Percentiles rank a stretch among this genome's conserved stretches.
Conservation (phyloP, 2,888 invertebrate species). For the Pomacea canaliculata region DNA sequence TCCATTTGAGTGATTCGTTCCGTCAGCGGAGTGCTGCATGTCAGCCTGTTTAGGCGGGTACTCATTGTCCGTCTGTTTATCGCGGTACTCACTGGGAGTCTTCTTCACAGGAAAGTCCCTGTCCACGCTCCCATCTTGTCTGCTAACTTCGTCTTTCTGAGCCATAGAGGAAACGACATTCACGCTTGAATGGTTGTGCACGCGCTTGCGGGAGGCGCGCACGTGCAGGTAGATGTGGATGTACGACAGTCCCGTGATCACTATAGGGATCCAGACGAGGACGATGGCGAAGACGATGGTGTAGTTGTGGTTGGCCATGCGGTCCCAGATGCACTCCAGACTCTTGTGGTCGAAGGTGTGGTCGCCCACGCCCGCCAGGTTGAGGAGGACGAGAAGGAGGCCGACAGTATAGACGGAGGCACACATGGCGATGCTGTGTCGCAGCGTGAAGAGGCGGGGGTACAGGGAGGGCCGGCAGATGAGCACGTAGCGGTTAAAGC, state of each 20-base stretch:
- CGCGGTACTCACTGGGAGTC: not conserved
- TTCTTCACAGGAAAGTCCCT: not conserved
- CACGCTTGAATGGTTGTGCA: slow-evolving; percentile 16
- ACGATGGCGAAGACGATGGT: slow-evolving; percentile 42
- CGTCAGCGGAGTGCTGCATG: not conserved
- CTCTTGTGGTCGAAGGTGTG: slow-evolving; percentile 46
- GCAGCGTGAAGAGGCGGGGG: slow-evolving; percentile 34
- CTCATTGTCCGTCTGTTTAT: not conserved
- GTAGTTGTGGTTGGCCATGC: slow-evolving; percentile 41
- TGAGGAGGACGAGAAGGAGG: slow-evolving; percentile 41
- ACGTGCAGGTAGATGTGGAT: slow-evolving; percentile 36
- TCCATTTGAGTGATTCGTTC: too few species aligned
- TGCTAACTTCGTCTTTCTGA: not conserved
- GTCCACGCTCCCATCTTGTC: not conserved
- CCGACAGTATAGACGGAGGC: slow-evolving; percentile 36
- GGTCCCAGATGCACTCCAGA: slow-evolving; percentile 49
- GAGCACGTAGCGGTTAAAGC: slow-evolving; percentile 43
- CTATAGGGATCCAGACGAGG: slow-evolving; percentile 36
- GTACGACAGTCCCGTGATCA: slow-evolving; percentile 37
- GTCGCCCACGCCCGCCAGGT: slow-evolving; percentile 43
- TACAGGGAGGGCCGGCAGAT: slow-evolving; percentile 39
- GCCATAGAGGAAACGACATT: not conserved
- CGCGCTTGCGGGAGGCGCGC: slow-evolving; percentile 20
- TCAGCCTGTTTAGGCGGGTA: not conserved
- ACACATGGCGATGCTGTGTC: slow-evolving; percentile 32